phyloP scores from a whole-genome alignment of 2,888 invertebrate species.

The Smittia aterrima region DNA sequence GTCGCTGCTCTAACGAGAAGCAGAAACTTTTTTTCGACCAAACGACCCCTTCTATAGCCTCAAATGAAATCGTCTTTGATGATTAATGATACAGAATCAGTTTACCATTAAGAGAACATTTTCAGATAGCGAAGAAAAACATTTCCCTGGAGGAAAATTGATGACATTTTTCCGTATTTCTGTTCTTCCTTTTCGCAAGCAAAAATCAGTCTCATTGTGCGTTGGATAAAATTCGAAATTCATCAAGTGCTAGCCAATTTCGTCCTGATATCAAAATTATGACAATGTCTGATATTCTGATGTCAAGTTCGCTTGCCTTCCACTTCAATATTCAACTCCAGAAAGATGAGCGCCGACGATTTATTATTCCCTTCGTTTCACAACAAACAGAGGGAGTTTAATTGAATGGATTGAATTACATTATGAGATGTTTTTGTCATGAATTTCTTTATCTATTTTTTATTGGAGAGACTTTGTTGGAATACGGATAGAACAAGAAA shows the following conservation, averaged over 20 bases:
- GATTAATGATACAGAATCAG: background rate
- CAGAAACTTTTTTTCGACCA: background rate
- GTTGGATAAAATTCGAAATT: background rate
- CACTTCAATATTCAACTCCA: background rate
- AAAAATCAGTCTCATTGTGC: background rate
- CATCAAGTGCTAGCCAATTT: background rate
- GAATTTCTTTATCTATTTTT: slow-evolving; percentile 8
- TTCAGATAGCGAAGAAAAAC: background rate
- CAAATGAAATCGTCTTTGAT: slow-evolving; percentile 4
- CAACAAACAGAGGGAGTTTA: slow-evolving; percentile 8
- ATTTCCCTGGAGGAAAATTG: background rate
- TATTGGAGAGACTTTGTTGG: background rate
- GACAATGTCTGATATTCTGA: background rate
- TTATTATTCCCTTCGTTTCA: background rate
- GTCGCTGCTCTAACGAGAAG: background rate
- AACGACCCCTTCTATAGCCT: background rate
- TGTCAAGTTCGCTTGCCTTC: background rate
- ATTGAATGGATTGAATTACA: slow-evolving; percentile 8
- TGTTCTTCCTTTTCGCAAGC: background rate
- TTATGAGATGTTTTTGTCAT: background rate
- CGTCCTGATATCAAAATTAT: background rate
- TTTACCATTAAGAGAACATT: slow-evolving; percentile 3
- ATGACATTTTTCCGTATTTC: background rate
- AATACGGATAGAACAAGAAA: background rate
- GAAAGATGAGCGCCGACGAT: background rate